A percentile compares a stretch with the other conserved stretches of the same genome.
phyloP scores from a whole-genome alignment of 2,888 invertebrate species.

The Pollenia griseotomentosa region DNA sequence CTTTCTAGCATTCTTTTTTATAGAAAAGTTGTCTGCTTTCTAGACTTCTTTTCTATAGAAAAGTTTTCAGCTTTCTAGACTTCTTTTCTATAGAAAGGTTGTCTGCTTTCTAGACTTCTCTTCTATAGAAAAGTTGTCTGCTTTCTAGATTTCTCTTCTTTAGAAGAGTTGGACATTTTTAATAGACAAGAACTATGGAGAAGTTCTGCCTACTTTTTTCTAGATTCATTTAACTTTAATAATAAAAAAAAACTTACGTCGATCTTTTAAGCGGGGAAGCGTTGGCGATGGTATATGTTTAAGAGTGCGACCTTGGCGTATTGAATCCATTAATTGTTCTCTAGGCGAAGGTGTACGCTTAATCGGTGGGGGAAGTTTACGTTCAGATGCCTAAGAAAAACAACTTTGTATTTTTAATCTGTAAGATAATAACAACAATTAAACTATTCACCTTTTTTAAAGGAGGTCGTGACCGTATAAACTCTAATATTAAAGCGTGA shows the following conservation, averaged over 20 bases:
- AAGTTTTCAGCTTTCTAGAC: no score
- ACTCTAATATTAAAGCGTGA: slow-evolving; percentile 97
- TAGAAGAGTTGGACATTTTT: no score
- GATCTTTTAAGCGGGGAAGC: slow-evolving; percentile 85
- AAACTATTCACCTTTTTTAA: slow-evolving; percentile 90
- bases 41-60: no score
- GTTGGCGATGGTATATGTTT: slow-evolving; percentile 85
- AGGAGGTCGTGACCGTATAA: slow-evolving; percentile 97
- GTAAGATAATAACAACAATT: not conserved
- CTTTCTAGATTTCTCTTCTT: no score
- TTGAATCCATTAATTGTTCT: slow-evolving; percentile 94
- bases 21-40: no score
- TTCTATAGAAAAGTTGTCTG: no score
- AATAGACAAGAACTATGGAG: no score
- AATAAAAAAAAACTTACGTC: slow-evolving; percentile 84
- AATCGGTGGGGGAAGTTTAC: slow-evolving; percentile 91
- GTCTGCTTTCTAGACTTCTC: no score
- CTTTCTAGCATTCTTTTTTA: no score
- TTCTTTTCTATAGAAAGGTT: no score
- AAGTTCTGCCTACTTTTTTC: no score
- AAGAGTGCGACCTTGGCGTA: slow-evolving; percentile 90
- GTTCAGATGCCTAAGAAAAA: slow-evolving; percentile 88
- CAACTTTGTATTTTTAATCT: slow-evolving; percentile 20
- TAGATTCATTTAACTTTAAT: not conserved
- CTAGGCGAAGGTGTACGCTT: slow-evolving; percentile 90